phyloP scores from a whole-genome alignment of 2,888 invertebrate genomes.

The Bembecia ichneumoniformis region DNA sequence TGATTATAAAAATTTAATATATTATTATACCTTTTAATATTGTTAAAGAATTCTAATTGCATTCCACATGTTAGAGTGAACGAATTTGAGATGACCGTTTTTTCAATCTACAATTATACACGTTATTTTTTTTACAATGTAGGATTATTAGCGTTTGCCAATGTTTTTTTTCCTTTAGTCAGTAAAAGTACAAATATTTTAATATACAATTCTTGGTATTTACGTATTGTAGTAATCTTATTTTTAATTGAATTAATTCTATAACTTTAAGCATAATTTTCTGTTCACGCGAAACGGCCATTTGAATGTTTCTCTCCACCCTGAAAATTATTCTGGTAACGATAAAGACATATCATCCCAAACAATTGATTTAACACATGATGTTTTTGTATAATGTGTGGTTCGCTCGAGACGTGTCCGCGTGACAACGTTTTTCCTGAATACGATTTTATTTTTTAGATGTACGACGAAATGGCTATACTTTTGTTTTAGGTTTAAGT shows the following conservation, averaged over 20 bases:
- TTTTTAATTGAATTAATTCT: slow-evolving; percentile 63
- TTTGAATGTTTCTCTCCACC: slow-evolving; percentile 49
- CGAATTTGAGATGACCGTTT: slow-evolving; percentile 70
- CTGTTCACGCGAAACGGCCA: slow-evolving; percentile 57
- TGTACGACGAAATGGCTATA: slow-evolving; percentile 57
- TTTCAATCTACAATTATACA: slow-evolving; percentile 70
- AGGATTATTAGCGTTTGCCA: slow-evolving; percentile 73
- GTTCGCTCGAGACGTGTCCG: slow-evolving; percentile 47
- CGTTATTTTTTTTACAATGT: slow-evolving; percentile 69
- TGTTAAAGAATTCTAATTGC: slow-evolving; percentile 74
- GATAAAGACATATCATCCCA: slow-evolving; percentile 66
- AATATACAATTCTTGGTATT: slow-evolving; percentile 75
- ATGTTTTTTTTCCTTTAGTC: slow-evolving; percentile 80
- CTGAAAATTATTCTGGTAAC: slow-evolving; percentile 65
- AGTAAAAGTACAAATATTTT: slow-evolving; percentile 88
- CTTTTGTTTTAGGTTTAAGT: slow-evolving; percentile 66
- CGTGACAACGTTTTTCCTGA: slow-evolving; percentile 20
- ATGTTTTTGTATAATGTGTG: slow-evolving; percentile 38
- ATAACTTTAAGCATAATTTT: slow-evolving; percentile 70
- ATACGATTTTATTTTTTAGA: slow-evolving; percentile 34
- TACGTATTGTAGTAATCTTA: slow-evolving; percentile 71
- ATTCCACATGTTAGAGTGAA: slow-evolving; percentile 73
- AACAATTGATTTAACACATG: slow-evolving; percentile 32
- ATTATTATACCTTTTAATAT: slow-evolving; percentile 75
- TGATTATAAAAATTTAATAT: slow-evolving; percentile 75